Percentiles rank a stretch among this genome's conserved stretches.
Conservation (phyloP, 2,888 invertebrate genomes). For the Limnephilus lunatus region DNA sequence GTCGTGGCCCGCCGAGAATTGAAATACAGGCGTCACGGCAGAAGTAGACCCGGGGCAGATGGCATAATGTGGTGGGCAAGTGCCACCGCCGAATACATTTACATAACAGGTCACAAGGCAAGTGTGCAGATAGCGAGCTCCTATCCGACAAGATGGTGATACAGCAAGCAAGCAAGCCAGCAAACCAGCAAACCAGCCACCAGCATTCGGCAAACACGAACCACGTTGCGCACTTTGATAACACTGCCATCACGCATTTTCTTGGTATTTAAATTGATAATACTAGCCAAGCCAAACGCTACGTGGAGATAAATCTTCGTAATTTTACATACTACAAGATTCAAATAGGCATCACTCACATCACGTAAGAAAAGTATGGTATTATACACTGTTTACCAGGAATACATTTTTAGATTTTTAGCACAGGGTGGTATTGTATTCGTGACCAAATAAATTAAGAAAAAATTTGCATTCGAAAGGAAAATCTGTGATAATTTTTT, state of each 20-base stretch:
- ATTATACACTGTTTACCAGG: too few relatives aligned
- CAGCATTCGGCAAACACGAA: not conserved
- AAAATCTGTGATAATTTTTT: not conserved
- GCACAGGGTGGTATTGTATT: too few relatives aligned
- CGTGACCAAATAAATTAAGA: not conserved
- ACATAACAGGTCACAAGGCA: conserved; percentile 56
- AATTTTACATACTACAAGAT: not conserved
- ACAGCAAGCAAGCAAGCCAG: too few relatives aligned
- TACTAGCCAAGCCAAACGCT: not conserved
- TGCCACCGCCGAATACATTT: conserved; percentile 54
- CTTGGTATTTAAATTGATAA: not conserved
- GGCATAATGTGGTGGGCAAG: conserved; percentile 44
- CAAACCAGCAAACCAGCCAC: not conserved
- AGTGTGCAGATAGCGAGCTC: conserved; percentile 46
- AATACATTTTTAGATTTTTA: too few relatives aligned
- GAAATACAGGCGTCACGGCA: conserved; percentile 37
- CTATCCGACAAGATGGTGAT: conserved; percentile 16
- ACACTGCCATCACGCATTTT: not conserved
- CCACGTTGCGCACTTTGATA: not conserved
- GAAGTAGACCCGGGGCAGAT: conserved; percentile 32
- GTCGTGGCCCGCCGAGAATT: conserved; percentile 15
- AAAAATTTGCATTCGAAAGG: not conserved
- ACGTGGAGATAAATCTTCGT: not conserved
- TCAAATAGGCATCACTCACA: not conserved
- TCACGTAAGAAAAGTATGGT: not conserved